Evolutionary conservation across 92 coral and sea anemone genomes (phyloP), one percentile per base, ranked within the genome.

Genomic region (Actinernus sp.): DNA sequence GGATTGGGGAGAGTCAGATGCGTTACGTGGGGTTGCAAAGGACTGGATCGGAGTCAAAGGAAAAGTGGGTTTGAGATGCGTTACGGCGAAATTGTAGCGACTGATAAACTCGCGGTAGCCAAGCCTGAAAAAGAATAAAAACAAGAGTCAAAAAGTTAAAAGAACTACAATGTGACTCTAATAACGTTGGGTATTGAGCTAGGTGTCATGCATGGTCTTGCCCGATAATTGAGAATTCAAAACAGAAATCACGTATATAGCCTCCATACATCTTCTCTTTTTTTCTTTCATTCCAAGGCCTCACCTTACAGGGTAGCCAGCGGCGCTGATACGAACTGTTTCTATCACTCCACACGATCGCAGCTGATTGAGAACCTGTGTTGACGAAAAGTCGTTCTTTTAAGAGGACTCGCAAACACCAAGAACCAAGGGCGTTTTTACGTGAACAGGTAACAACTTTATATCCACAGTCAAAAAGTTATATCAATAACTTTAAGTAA

Each of bases 291-390:
- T 31, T 50, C 0, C 57, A 2, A 22, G 14, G 5, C 3, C 74
- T 62, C 31, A 89, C 96, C 96, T 89, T 72, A 85, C 44, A 6
- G 96, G 96, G 65, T 79, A 85, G 2, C 92, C 88, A 11, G 96
- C 91, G 1, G 96, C 88, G 26, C 96, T 79, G 52, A 89, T 85
- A 27, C 76, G 66, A 30, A 89, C 80, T 12, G 96, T 89, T 36
- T 89, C 96, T 12, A 89, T 81, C 20, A 89, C 88, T 6, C 96
- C 92, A 58, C 96, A 84, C 11, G 92, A 84, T 29, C 78, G 88
- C 50, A 89, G 22, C 64, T 89, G 96, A 56, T 64, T 62, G 27
- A 84, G 50, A 8, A 89, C 88, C 96, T 89, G 41, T 1, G 23
- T 0, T 9, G 3, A 25, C 49, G 31, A 20, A 57, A 50, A n/a